Evolutionary conservation across 2,797 vertebrate species (phyloP).

Genomic region (Bovichtus variegatus): DNA sequence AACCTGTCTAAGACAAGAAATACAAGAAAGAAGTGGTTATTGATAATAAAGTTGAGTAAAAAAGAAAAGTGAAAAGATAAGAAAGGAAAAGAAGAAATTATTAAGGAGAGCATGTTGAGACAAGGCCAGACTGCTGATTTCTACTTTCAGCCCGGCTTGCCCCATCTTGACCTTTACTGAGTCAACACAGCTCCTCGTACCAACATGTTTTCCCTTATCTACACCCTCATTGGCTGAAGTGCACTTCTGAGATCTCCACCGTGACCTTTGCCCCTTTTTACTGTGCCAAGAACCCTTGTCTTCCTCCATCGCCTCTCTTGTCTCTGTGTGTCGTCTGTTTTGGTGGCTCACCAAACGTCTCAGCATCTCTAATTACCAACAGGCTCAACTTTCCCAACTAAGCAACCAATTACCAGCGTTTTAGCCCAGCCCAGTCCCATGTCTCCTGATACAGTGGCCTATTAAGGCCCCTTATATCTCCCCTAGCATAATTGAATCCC

Average conservation of each 20-base stretch:
- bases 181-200: constrained; percentile 55
- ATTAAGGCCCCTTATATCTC: constrained; percentile 82
- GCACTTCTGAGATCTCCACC: constrained; percentile 58
- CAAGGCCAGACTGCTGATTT: constrained; percentile 49
- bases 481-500: constrained; percentile 87
- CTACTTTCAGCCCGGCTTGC: constrained; percentile 31
- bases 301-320: constrained; percentile 48
- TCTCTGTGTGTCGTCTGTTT: constrained; percentile 64
- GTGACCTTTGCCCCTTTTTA: constrained; percentile 67
- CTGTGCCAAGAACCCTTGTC: constrained; percentile 60
- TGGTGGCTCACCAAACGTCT: constrained; percentile 77
- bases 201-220: constrained; percentile 67
- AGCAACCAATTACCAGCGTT: constrained; percentile 83
- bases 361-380: constrained; percentile 80
- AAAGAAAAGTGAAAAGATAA: constrained; percentile 11
- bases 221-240: constrained; percentile 62
- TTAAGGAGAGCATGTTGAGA: constrained; percentile 17
- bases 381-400: constrained; percentile 83
- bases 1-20: constrained; percentile 40
- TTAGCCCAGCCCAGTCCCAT: constrained; percentile 78
- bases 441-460: constrained; percentile 84
- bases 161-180: constrained; percentile 67
- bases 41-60: constrained; percentile 11
- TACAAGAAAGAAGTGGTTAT: neutral
- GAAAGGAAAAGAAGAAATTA: constrained; percentile 20